Base-by-base conservation (phyloP, 1,140 invertebrate genomes). In the Popillia japonica region DNA sequence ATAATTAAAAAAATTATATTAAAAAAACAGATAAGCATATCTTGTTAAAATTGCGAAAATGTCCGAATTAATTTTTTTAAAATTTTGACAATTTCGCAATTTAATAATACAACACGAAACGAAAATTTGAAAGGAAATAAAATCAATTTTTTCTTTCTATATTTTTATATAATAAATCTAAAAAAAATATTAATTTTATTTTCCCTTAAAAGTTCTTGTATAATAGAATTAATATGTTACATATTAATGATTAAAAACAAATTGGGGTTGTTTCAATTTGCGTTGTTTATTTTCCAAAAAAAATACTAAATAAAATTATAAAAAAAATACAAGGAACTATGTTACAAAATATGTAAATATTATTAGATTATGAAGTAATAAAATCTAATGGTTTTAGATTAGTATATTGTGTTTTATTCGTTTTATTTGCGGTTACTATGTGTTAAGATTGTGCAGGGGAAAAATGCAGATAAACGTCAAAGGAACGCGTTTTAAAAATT, bases 331-430 rank as follows among this genome's bases (percentile, higher is more conserved):
- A 68, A 27, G 2, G 10, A 68, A 68, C 61, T 68, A 68, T 68
- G 61, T 68, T 68, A 68, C 61, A 61, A 61, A 61, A 61, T 61
- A 61, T 61, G 61, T 68, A 68, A 68, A 27, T 68, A 68, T 27
- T 68, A 68, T 68, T 68, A 68, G 61, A 68, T 22, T 6, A 68
- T 68, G 20, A 68, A 68, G 17, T 17, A 55, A 68, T 68, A 68
- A 68, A 34, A 68, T 68, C 61, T 68, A 9, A 64, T 64, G 61
- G 61, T 68, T 68, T 22, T 68, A 68, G 61, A 68, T 68, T 23
- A 68, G 61, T 27, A 68, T 22, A 27, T 68, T 68, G 48, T 3
- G 61, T 68, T 27, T 68, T 68, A 8, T 68, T 68, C 27, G 6
- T 68, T 68, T 34, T 68, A 23, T 68, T 11, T n/a, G n/a, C n/a